These are phyloP conservation scores for Alitta virens DNA, from an alignment of 2,888 invertebrate species.

Conservation along the genomic window DNA sequence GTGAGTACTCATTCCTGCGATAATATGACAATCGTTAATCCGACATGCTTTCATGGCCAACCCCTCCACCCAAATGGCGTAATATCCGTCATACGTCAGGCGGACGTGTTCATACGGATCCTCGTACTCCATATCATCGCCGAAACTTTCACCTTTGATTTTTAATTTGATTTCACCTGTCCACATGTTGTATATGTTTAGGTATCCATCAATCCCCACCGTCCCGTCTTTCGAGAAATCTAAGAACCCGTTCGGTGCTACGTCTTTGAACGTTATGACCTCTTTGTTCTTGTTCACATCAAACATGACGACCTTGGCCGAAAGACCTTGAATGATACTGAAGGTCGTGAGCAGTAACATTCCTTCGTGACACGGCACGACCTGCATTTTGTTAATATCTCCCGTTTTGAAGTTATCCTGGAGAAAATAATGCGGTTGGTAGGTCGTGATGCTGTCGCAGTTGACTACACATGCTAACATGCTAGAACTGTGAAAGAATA, in stretches of 20 bases:
- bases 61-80: constrained; percentile 27
- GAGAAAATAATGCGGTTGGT: neutral
- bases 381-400: neutral
- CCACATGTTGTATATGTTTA: constrained; percentile 26
- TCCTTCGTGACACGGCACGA: constrained; percentile 6
- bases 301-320: constrained; percentile 1
- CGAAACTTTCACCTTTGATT: neutral
- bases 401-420: neutral
- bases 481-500: constrained; percentile 23
- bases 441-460: neutral
- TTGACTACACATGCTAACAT: constrained; percentile 19
- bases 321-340: neutral
- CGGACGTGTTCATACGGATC: constrained; percentile 7
- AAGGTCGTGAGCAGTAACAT: constrained; percentile 2
- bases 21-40: constrained; percentile 14
- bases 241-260: constrained; percentile 12
- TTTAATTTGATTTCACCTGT: constrained; percentile 1
- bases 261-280: neutral
- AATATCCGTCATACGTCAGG: constrained; percentile 30
- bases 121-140: constrained; percentile 8
- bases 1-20: constrained; percentile 27
- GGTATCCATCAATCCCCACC: constrained; percentile 27
- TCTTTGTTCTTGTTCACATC: neutral
- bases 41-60: constrained; percentile 23
- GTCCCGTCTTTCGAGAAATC: constrained; percentile 29